phyloP scores from a whole-genome alignment of 1,140 invertebrate species.

The Drosophila cardini region DNA sequence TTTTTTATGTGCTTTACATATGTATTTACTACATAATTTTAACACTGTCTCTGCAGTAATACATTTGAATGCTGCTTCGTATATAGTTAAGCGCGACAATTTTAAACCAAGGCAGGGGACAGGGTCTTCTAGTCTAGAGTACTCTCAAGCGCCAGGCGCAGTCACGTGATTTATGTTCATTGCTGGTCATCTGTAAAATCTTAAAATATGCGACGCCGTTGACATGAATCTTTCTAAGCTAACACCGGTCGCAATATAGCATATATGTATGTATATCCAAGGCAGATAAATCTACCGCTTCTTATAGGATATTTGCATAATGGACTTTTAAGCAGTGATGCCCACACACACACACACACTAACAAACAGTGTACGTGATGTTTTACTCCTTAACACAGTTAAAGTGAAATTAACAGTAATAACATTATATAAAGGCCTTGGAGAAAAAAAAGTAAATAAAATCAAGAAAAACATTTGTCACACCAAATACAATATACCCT shows the following conservation, averaged over 20 bases:
- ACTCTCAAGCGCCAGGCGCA: conserved; percentile 1
- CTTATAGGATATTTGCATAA: conserved; percentile 21
- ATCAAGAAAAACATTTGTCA: too few relatives aligned
- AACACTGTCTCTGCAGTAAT: neutral
- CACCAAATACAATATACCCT: too few relatives aligned
- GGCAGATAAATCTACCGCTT: neutral
- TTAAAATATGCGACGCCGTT: conserved; percentile 8
- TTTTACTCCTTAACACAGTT: too few relatives aligned
- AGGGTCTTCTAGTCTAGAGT: neutral
- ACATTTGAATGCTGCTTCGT: neutral
- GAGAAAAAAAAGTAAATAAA: too few relatives aligned
- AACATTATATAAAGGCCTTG: too few relatives aligned
- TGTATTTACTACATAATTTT: neutral
- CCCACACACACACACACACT: too few relatives aligned
- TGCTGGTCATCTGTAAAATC: conserved; percentile 4
- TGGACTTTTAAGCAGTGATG: conserved; percentile 13
- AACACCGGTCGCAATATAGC: neutral
- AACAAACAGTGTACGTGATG: too few relatives aligned
- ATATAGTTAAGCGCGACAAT: neutral
- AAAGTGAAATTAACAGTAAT: too few relatives aligned
- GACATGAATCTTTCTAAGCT: conserved; percentile 20
- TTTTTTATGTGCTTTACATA: neutral
- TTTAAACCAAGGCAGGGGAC: neutral
- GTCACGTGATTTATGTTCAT: conserved; percentile 19
- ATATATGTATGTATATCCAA: too few relatives aligned